Evolutionary conservation across 2,113 vertebrate species (phyloP), one percentile per base, ranked within the genome.

Genomic region (Mesitornis unicolor): DNA sequence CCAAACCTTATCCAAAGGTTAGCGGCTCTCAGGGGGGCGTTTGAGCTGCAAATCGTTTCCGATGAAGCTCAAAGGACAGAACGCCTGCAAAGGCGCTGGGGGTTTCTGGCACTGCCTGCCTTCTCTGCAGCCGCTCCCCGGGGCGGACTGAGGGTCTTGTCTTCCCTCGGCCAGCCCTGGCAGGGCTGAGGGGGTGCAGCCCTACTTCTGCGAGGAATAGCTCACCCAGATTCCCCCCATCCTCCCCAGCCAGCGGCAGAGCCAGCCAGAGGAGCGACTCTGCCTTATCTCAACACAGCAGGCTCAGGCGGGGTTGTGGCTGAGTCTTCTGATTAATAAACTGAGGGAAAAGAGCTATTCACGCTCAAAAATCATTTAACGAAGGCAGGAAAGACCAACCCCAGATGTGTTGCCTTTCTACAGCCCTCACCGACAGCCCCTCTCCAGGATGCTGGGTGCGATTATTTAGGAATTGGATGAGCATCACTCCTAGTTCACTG

Each of bases 201-300:
- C 38, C 77, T 8, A 45, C 24, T 81, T 3, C 84, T 63, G n/a
- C 0, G 4, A 51, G 50, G 15, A 70, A 11, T 43, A 57, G 57
- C 74, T 68, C 13, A 0, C 16, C 42, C 61, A 29, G 63, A 69
- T 18, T 29, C 50, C 64, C 29, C 2, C n/a, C 19, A 6, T 7
- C 25, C 47, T 78, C 43, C 65, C 64, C 57, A 57, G 60, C 43
- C 63, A 43, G 19, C 3, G 3, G 33, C 33, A 33, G 35, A 8
- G 29, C 57, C 29, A 1, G 71, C 38, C 7, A 1, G 45, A 33
- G 38, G 24, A 71, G 33, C 1, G 1, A 6, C 13, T 47, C 75
- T 64, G 63, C 91, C 97, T 98, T 98, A 98, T 98, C 98, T 98
- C 95, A 31, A 7, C 87, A 40, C 59, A 93, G 19, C 98, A 98